Base-by-base conservation (phyloP, 2,113 vertebrate species). In the Baryphthengus martii region DNA sequence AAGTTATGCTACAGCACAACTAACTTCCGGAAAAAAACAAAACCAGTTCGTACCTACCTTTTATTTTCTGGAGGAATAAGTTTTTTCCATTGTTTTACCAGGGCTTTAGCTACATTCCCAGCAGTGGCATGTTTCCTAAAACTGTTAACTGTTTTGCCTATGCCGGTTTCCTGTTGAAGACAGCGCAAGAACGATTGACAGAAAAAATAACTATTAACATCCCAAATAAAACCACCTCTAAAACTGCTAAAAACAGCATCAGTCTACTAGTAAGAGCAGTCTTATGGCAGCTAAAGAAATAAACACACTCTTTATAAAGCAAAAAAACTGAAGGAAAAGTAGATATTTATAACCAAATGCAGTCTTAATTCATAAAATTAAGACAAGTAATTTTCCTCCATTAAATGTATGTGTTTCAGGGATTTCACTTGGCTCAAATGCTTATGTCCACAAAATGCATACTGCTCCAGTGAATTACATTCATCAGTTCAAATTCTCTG, bases 91-190 rank as follows among this genome's bases (percentile, higher is more conserved):
- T 97, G 92, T 90, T 90, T 97, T 59, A 99, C 97, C 49, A 98
- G 96, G 11, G 86, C 93, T 95, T 98, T 98, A 68, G 98, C 98
- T 72, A 98, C 24, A 80, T 97, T 98, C 50, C 98, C 98, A 72
- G 97, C 98, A 77, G 94, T 89, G 35, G 85, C 82, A 91, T 98
- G 97, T 83, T 98, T 98, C 50, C 98, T 98, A 70, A 99, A 97
- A 63, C 97, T 91, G 76, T 99, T 98, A 11, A 98, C 98, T 1
- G 95, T 96, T 98, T 99, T 99, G 21, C 98, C 98, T 73, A 98
- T 98, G 93, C 98, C 98, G 59, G 98, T 99, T 98, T 98, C 98
- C 98, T 99, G 86, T 95, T 76, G 68, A 80, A 71, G 26, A 85
- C 0, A 70, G 39, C 16, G 17, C 49, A 81, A 88, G 45, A 76